phyloP scores from a whole-genome alignment of 2,797 vertebrate species.

The Malacoctenus gilli region DNA sequence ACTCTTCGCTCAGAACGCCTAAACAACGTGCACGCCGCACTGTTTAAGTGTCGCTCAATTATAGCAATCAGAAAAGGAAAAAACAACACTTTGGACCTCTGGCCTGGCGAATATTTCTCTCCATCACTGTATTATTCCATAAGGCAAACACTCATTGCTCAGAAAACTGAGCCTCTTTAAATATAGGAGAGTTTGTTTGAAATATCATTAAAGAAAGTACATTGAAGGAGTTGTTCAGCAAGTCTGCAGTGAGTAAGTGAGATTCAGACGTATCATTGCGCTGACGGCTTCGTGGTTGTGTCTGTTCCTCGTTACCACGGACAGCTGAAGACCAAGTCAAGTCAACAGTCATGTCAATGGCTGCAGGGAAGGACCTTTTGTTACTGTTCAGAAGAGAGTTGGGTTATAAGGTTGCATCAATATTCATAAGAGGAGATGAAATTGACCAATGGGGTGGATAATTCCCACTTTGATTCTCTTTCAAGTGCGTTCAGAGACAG shows the following conservation, averaged over 20 bases:
- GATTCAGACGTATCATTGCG: conserved; percentile 26
- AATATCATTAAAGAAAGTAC: conserved; percentile 14
- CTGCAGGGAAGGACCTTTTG: conserved; percentile 23
- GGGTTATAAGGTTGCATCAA: conserved; percentile 13
- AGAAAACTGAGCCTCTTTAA: conserved; percentile 6
- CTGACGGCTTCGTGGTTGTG: too few species aligned
- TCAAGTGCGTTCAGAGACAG: too few species aligned
- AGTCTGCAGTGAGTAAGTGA: conserved; percentile 11
- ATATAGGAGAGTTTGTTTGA: background rate
- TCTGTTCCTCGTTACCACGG: conserved; percentile 61
- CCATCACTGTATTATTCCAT: conserved; percentile 19
- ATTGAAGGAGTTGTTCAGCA: conserved; percentile 19
- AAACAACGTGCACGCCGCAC: conserved; percentile 8
- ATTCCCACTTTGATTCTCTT: too few species aligned
- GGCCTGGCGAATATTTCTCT: conserved; percentile 9
- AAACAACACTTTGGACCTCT: conserved; percentile 14
- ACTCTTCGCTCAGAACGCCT: conserved; percentile 4
- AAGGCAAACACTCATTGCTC: conserved; percentile 20
- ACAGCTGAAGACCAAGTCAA: too few species aligned
- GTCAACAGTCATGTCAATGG: too few species aligned
- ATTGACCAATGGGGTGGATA: background rate
- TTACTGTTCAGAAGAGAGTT: conserved; percentile 8
- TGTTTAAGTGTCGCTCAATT: conserved; percentile 23
- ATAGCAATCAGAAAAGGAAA: conserved; percentile 17
- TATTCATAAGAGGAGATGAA: conserved; percentile 10